phyloP scores from a whole-genome alignment of 2,797 vertebrate genomes.

The Lates japonicus region DNA sequence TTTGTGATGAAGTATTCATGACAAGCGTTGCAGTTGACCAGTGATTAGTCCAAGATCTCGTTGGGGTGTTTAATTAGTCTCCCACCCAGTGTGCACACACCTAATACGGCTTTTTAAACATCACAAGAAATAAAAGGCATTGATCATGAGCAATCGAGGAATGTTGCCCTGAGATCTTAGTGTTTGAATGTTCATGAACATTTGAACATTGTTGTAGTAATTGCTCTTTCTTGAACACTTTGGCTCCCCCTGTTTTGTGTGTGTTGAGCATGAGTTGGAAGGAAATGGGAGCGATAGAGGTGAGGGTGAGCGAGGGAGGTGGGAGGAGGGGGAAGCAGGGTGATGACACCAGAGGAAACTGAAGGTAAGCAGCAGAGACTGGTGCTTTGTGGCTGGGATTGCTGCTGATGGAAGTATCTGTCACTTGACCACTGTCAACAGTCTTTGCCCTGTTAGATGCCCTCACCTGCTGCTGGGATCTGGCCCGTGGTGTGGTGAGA shows the following conservation, averaged over 20 bases:
- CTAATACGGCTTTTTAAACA: slow-evolving; percentile 66
- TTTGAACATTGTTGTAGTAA: slow-evolving; percentile 61
- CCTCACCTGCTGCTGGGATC: slow-evolving; percentile 67
- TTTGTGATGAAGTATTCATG: slow-evolving; percentile 73
- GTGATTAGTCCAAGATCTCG: slow-evolving; percentile 63
- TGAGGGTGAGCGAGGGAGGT: slow-evolving; percentile 75
- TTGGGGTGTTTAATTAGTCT: slow-evolving; percentile 70
- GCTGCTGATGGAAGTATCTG: slow-evolving; percentile 69
- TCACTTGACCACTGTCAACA: slow-evolving; percentile 73
- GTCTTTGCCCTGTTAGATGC: slow-evolving; percentile 57
- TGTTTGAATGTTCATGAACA: slow-evolving; percentile 66
- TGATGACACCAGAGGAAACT: slow-evolving; percentile 80
- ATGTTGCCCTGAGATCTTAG: slow-evolving; percentile 37
- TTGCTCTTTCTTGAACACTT: slow-evolving; percentile 21
- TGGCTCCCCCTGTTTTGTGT: background rate
- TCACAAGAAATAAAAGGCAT: slow-evolving; percentile 70
- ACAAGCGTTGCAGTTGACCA: slow-evolving; percentile 29
- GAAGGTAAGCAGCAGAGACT: slow-evolving; percentile 52
- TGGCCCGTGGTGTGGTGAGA: slow-evolving; percentile 31
- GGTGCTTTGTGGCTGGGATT: slow-evolving; percentile 58
- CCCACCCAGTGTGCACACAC: slow-evolving; percentile 30
- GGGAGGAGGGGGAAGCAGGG: slow-evolving; percentile 33
- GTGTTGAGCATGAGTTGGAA: slow-evolving; percentile 12
- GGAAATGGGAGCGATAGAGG: slow-evolving; percentile 11
- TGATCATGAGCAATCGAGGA: slow-evolving; percentile 70